A percentile compares a stretch with the other conserved stretches of the same genome.
Evolutionary conservation across 2,888 invertebrate genomes (phyloP).

Genomic region (Osmoderma eremita): DNA sequence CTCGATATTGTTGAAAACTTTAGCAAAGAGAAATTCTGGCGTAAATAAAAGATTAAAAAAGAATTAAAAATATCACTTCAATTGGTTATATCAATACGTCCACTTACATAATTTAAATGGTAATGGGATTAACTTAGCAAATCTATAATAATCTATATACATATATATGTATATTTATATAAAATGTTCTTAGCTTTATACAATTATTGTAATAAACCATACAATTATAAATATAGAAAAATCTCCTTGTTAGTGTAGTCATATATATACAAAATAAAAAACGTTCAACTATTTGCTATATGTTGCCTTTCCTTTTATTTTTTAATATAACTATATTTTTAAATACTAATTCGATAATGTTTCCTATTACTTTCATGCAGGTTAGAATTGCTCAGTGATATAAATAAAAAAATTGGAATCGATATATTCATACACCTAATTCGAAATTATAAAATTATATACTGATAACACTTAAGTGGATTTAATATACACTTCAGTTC

Average conservation of each 20-base stretch:
- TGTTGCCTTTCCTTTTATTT: conserved; percentile 7
- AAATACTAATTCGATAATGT: conserved; percentile 34
- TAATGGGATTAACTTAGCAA: no score
- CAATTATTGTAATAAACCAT: conserved; percentile 37
- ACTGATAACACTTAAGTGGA: conserved; percentile 24
- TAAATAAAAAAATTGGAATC: conserved; percentile 17
- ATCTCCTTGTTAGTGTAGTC: conserved; percentile 23
- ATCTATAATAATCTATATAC: not conserved
- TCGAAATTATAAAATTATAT: conserved; percentile 21
- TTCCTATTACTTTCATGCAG: conserved; percentile 27
- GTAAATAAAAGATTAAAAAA: no score
- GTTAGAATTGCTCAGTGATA: conserved; percentile 23
- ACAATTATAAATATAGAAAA: conserved; percentile 38
- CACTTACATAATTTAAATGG: not conserved
- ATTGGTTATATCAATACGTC: conserved; percentile 7
- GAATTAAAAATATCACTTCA: conserved; percentile 11
- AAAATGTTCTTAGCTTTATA: conserved; percentile 16
- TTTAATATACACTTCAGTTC: conserved; percentile 32
- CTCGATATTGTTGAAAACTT: no score
- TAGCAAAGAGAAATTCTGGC: no score
- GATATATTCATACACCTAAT: conserved; percentile 6
- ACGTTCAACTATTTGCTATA: conserved; percentile 18
- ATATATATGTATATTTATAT: conserved; percentile 4
- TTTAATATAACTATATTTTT: conserved; percentile 31
- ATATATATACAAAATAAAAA: conserved; percentile 33